phyloP scores from a whole-genome alignment of 2,797 vertebrate species.

The Mico argentatus region DNA sequence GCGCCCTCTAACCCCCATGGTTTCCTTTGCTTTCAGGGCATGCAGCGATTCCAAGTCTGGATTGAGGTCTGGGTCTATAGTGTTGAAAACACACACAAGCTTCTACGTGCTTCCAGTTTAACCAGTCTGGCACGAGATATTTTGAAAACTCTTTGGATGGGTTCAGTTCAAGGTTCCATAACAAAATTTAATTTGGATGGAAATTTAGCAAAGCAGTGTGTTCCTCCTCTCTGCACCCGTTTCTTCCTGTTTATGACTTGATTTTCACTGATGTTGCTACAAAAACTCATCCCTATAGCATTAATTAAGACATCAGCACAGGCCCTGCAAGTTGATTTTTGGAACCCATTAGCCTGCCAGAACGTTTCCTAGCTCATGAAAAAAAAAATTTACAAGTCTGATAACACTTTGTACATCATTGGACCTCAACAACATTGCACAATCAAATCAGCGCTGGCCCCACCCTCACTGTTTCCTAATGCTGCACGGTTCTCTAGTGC shows the following conservation, averaged over 20 bases:
- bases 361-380: neutral
- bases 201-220: neutral
- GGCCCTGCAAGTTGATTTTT: neutral
- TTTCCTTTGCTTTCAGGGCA: neutral
- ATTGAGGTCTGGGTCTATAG: neutral
- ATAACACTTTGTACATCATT: neutral
- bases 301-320: neutral
- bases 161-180: neutral
- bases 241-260: neutral
- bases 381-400: neutral
- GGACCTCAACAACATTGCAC: neutral
- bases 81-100: neutral
- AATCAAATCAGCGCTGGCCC: neutral
- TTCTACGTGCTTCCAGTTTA: neutral
- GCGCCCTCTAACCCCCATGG: neutral
- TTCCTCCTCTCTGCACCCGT: neutral
- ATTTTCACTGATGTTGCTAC: neutral
- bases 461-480: neutral
- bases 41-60: neutral
- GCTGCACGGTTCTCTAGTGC: neutral
- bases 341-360: neutral
- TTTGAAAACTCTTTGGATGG: neutral
- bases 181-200: neutral
- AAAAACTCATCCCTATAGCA: neutral
- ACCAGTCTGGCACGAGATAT: neutral